Percentiles rank a stretch among this genome's conserved stretches.
phyloP scores from a whole-genome alignment of 1,140 invertebrate genomes.

The Wiebesia pumilae region DNA sequence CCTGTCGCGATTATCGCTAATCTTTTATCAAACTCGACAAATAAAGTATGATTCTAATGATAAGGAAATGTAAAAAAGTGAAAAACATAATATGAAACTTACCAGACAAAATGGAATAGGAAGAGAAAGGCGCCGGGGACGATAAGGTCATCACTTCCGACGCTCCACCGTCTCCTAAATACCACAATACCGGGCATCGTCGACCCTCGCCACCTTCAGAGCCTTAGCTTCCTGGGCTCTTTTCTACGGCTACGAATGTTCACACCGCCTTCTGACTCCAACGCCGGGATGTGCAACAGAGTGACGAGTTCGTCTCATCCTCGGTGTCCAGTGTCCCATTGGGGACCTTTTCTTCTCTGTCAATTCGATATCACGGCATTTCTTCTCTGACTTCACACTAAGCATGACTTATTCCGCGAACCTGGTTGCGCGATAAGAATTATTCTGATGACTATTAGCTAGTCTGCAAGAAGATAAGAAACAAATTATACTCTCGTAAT shows the following conservation, averaged over 20 bases:
- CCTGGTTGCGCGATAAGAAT: neutral
- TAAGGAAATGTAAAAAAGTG: neutral
- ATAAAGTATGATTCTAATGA: neutral
- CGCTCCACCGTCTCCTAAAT: conserved; percentile 89
- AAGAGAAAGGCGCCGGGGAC: conserved; percentile 87
- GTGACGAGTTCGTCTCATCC: neutral
- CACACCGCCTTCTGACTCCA: neutral
- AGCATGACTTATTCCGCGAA: neutral
- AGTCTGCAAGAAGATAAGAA: neutral
- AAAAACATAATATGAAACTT: conserved; percentile 64
- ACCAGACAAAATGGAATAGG: conserved; percentile 87
- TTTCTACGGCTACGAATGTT: neutral
- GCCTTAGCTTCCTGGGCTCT: neutral
- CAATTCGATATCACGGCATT: neutral
- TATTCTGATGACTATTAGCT: neutral
- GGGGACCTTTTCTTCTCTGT: neutral
- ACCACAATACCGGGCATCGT: conserved; percentile 90
- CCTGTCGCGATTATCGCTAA: neutral
- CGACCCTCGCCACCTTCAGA: neutral
- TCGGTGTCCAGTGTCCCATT: neutral
- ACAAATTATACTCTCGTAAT: neutral
- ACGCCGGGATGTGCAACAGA: neutral
- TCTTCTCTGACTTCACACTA: neutral
- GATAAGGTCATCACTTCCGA: conserved; percentile 92
- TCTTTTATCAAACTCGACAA: neutral